Base-by-base conservation (phyloP, 2,113 vertebrate species). In the Solea senegalensis region DNA sequence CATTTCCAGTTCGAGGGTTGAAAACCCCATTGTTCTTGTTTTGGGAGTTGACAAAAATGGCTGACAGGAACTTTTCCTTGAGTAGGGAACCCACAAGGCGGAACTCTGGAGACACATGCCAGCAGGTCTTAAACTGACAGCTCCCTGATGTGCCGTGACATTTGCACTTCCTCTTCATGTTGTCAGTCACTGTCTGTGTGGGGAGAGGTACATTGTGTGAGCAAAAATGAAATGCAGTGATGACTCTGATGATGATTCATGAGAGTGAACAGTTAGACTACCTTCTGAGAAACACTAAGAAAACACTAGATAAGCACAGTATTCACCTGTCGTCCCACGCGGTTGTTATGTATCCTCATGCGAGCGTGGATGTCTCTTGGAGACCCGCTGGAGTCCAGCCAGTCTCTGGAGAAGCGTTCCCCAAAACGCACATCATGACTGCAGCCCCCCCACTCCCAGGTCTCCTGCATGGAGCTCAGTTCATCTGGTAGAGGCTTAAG, bases 371-470 rank as follows among this genome's bases (percentile, higher is more conserved):
- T 96, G 81, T 97, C 96, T 56, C 96, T 91, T 9, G 95, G 93
- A 69, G 95, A 95, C 59, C 95, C 95, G 8, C 95, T 92, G 70
- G 95, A 95, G 88, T 96, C 95, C 49, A 97, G 92, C 92, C 96
- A 97, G 76, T 97, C 95, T 41, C 95, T 92, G 83, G 96, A 95
- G 86, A 97, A 96, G 80, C 94, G 96, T 69, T 97, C 95, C 44
- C 95, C 96, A 59, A 96, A 96, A 56, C 94, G 93, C 69, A 95
- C 88, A 67, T 98, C 94, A 6, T 96, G 95, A 72, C 94, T 96
- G 86, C 96, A 97, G 74, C 96, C 96, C 12, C 96, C 95, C 96
- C 96, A 97, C 89, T 97, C 95, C 96, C 96, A 98, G 26, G 95
- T 96, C 82, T 97, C 95, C 88, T 97, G 96, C 68, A 94, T 89